Evolutionary conservation across 2,797 vertebrate genomes (phyloP).

Genomic region (Apodemus agrarius): DNA sequence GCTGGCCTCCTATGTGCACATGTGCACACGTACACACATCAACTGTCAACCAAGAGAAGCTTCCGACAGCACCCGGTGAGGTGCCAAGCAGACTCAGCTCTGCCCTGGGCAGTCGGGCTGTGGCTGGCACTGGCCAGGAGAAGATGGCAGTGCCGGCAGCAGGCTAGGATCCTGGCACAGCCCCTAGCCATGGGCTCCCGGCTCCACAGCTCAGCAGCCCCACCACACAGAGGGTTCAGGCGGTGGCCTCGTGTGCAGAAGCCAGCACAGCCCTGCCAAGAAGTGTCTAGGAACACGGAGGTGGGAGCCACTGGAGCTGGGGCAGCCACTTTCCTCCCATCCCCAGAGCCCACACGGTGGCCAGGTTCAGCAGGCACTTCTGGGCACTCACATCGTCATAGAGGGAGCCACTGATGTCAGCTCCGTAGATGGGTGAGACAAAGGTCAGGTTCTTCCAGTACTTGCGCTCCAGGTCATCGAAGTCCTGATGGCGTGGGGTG

Average conservation of each 20-base stretch:
- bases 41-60: too few relatives aligned
- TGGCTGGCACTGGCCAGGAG: not conserved
- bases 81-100: not conserved
- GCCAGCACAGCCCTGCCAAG: not conserved
- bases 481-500: conserved; percentile 97
- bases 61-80: not conserved
- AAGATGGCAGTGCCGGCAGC: not conserved
- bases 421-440: conserved; percentile 97
- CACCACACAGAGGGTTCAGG: not conserved
- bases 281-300: too few relatives aligned
- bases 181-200: not conserved
- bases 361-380: too few relatives aligned
- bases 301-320: not conserved
- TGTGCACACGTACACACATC: not conserved
- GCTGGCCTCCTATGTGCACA: not conserved
- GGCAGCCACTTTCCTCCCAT: not conserved
- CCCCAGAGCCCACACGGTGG: not conserved
- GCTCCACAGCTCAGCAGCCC: not conserved
- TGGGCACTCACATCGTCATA: conserved; percentile 93
- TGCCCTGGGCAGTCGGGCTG: not conserved
- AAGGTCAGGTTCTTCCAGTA: conserved; percentile 99
- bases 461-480: conserved; percentile 97
- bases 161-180: not conserved
- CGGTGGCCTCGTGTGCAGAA: not conserved
- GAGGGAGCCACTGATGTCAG: conserved; percentile 97